Percentiles rank a stretch among this genome's conserved stretches.
phyloP scores from a whole-genome alignment of 2,797 vertebrate genomes.

The Hipposideros larvatus region DNA sequence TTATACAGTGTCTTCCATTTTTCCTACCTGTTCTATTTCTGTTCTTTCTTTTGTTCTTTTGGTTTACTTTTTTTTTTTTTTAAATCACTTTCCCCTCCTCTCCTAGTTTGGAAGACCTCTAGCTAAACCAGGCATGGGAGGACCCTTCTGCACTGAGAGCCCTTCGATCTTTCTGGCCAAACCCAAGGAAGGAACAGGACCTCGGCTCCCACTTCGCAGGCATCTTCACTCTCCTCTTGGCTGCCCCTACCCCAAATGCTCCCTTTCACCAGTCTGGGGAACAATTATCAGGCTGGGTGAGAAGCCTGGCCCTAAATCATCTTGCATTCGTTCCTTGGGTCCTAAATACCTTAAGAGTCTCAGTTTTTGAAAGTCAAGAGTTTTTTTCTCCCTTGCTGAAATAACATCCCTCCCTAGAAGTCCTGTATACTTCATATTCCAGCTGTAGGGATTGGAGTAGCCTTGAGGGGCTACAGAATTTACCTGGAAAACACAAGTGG shows the following conservation, averaged over 20 bases:
- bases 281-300: neutral
- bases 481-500: neutral
- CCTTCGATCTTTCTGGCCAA: neutral
- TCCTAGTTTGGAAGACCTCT: neutral
- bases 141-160: neutral
- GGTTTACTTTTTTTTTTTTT: neutral
- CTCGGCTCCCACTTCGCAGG: neutral
- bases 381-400: neutral
- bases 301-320: neutral
- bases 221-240: neutral
- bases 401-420: neutral
- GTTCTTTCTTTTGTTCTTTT: neutral
- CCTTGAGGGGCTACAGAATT: neutral
- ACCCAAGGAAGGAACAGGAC: neutral
- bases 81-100: neutral
- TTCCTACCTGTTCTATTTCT: neutral
- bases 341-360: neutral
- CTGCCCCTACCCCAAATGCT: neutral
- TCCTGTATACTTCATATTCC: neutral
- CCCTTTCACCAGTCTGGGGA: neutral
- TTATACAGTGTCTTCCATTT: neutral
- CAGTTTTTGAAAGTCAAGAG: neutral
- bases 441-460: neutral
- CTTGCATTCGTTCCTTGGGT: neutral
- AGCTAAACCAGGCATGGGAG: neutral